A percentile compares a stretch with the other conserved stretches of the same genome.
phyloP scores from a whole-genome alignment of 1,140 invertebrate genomes.

The Oedothorax gibbosus region DNA sequence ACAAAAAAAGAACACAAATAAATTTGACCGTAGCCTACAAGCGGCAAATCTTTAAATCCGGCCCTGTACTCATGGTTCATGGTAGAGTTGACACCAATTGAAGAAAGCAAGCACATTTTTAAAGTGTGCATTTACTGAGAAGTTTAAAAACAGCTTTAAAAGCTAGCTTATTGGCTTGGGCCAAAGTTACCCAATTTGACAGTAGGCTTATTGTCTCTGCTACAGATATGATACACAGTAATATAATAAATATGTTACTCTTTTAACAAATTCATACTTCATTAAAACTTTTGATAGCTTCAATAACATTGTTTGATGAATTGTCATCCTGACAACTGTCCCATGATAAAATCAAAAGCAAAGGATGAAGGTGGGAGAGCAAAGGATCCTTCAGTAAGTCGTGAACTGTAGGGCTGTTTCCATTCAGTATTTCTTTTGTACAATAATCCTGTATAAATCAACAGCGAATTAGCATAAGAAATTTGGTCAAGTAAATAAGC shows the following conservation, averaged over 20 bases:
- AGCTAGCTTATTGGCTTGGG: too few relatives aligned
- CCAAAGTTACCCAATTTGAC: too few relatives aligned
- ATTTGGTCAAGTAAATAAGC: background rate
- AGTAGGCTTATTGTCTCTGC: too few relatives aligned
- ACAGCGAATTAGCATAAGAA: background rate
- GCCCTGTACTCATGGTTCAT: too few relatives aligned
- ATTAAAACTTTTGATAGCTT: slow-evolving; percentile 42
- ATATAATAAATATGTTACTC: background rate
- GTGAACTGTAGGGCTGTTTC: background rate
- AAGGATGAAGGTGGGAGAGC: slow-evolving; percentile 3
- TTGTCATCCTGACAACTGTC: slow-evolving; percentile 22
- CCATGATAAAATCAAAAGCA: slow-evolving; percentile 52
- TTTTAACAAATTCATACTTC: slow-evolving; percentile 22
- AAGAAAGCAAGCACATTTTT: too few relatives aligned
- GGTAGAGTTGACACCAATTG: too few relatives aligned
- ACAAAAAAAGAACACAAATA: too few relatives aligned
- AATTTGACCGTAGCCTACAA: too few relatives aligned
- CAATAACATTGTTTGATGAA: slow-evolving; percentile 41
- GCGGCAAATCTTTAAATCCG: too few relatives aligned
- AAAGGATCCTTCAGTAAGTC: slow-evolving; percentile 22
- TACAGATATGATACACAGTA: too few relatives aligned
- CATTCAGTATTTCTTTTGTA: slow-evolving; percentile 28
- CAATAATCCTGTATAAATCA: slow-evolving; percentile 43
- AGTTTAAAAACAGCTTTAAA: too few relatives aligned
- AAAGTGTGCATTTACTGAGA: too few relatives aligned